phyloP scores from a whole-genome alignment of 37 sponge, comb jelly and placozoan genomes.

The Beroe forskalii region DNA sequence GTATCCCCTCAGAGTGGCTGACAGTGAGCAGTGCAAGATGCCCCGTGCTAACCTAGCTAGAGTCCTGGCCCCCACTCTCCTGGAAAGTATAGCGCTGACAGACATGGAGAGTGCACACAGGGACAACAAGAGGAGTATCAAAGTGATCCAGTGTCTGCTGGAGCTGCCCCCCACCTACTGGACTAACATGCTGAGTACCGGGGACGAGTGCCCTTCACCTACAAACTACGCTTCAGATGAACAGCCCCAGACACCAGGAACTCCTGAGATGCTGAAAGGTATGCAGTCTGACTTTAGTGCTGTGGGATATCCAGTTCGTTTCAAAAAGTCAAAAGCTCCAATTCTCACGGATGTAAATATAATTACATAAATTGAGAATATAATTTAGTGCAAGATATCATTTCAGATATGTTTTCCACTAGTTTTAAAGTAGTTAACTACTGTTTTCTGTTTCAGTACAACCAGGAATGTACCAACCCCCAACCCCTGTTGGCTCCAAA shows the following conservation, averaged over 20 bases:
- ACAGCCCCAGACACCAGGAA: conserved; percentile 25
- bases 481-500: background rate
- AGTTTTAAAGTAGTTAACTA: background rate
- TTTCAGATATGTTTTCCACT: background rate
- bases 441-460: conserved; percentile 18
- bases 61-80: conserved; percentile 88
- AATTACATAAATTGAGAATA: too few species aligned
- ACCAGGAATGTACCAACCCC: conserved; percentile 58
- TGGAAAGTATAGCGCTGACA: conserved; percentile 75
- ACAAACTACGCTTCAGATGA: background rate
- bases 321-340: too few species aligned
- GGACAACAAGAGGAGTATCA: conserved; percentile 79
- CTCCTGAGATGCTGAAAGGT: conserved; percentile 61
- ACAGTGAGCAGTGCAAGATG: conserved; percentile 85
- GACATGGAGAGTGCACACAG: conserved; percentile 69
- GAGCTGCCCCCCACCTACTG: conserved; percentile 51
- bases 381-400: too few species aligned
- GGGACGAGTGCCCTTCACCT: conserved; percentile 40
- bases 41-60: conserved; percentile 76
- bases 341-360: too few species aligned
- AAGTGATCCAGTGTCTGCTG: conserved; percentile 62
- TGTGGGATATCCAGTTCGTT: too few species aligned
- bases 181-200: conserved; percentile 53
- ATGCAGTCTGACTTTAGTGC: background rate
- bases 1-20: conserved; percentile 72